Evolutionary conservation across 2,113 vertebrate genomes (phyloP).

Genomic region (Pimephales promelas): DNA sequence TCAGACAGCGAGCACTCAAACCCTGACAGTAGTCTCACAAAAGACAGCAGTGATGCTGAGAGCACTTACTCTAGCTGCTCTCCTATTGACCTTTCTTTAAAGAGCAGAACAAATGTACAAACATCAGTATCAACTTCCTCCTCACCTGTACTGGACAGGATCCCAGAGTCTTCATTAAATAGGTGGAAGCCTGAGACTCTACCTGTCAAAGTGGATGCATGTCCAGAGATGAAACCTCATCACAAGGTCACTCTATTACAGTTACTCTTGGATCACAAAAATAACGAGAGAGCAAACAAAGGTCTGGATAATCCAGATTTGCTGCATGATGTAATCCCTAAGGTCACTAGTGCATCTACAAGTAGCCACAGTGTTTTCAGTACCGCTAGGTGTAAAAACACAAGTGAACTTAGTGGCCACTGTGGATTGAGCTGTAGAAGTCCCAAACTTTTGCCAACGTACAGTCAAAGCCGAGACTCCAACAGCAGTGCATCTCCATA

Average conservation of each 20-base stretch:
- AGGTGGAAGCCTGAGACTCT: constrained; percentile 84
- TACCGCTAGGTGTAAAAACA: constrained; percentile 66
- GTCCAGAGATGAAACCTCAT: constrained; percentile 80
- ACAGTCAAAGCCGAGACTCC: constrained; percentile 72
- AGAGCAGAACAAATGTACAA: constrained; percentile 75
- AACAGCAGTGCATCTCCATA: constrained; percentile 67
- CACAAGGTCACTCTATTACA: constrained; percentile 88
- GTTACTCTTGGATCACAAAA: constrained; percentile 85
- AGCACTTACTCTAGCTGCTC: constrained; percentile 85
- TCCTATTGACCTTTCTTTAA: constrained; percentile 87
- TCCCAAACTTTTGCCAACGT: constrained; percentile 53
- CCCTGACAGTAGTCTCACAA: constrained; percentile 82
- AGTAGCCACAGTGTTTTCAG: constrained; percentile 75
- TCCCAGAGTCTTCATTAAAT: constrained; percentile 82
- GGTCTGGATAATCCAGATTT: constrained; percentile 73
- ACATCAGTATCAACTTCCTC: constrained; percentile 65
- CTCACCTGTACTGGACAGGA: constrained; percentile 72
- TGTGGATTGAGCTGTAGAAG: constrained; percentile 71
- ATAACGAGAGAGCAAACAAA: constrained; percentile 74
- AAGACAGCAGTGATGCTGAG: constrained; percentile 86
- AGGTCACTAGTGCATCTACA: constrained; percentile 70
- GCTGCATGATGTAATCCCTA: constrained; percentile 70
- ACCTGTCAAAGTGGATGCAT: constrained; percentile 69
- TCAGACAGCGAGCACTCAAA: constrained; percentile 84
- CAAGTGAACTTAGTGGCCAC: constrained; percentile 70